These are phyloP conservation scores for Clavelina lepadiformis DNA, from an alignment of 23 tunicate species.

Conservation along the genomic window DNA sequence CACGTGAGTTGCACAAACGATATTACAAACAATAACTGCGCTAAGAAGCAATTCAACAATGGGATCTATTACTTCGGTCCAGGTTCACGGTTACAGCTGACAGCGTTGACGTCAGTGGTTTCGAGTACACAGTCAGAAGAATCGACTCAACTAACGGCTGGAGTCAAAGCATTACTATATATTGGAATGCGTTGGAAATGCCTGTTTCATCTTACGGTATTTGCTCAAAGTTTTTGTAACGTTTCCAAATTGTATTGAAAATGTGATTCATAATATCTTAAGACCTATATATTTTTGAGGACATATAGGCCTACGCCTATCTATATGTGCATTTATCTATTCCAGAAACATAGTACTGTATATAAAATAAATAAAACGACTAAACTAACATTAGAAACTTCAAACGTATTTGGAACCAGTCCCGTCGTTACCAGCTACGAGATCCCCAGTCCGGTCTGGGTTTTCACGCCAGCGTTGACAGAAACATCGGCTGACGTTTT, in stretches of 20 bases:
- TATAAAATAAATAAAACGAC: too few relatives aligned
- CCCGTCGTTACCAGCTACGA: not conserved
- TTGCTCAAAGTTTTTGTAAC: too few relatives aligned
- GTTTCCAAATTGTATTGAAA: too few relatives aligned
- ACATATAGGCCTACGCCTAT: too few relatives aligned
- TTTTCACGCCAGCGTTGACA: constrained; percentile 20
- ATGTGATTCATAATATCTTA: too few relatives aligned
- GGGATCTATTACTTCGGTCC: not conserved
- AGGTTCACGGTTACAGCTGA: constrained; percentile 4
- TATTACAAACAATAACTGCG: too few relatives aligned
- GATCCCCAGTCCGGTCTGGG: constrained; percentile 15
- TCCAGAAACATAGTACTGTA: too few relatives aligned
- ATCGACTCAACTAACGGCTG: constrained; percentile 7
- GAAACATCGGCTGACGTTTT: constrained; percentile 1
- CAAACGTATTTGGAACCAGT: not conserved
- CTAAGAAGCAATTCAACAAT: too few relatives aligned
- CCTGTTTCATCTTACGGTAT: not conserved
- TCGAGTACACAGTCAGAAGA: constrained; percentile 5
- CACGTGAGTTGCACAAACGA: too few relatives aligned
- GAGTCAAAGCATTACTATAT: constrained; percentile 11
- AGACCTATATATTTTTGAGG: too few relatives aligned
- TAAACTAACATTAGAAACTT: too few relatives aligned
- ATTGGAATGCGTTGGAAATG: constrained; percentile 13
- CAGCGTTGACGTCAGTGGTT: constrained; percentile 18
- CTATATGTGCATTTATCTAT: too few relatives aligned